Conservation (phyloP, 2,113 vertebrate genomes). For the Protomyctophum bolini region DNA sequence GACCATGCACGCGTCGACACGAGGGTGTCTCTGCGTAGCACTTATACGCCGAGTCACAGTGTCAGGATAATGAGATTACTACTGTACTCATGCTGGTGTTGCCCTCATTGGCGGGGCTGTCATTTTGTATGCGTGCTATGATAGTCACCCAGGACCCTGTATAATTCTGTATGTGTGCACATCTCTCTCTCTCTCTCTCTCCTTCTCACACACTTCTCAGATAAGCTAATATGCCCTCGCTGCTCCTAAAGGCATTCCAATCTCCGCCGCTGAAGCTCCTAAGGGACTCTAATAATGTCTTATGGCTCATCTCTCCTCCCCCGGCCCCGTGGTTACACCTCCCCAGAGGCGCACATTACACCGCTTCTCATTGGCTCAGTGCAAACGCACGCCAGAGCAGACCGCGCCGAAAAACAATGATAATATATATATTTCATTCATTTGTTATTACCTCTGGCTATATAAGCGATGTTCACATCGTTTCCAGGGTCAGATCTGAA, state of each 20-base stretch:
- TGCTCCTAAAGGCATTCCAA: conserved; percentile 50
- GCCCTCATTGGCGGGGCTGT: conserved; percentile 26
- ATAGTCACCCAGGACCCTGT: conserved; percentile 37
- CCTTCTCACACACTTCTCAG: conserved; percentile 31
- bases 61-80: conserved; percentile 51
- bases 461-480: background rate
- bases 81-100: conserved; percentile 18
- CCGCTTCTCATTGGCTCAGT: conserved; percentile 17
- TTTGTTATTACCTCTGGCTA: too few species aligned
- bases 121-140: conserved; percentile 22
- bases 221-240: conserved; percentile 68
- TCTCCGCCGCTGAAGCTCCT: conserved; percentile 48
- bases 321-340: conserved; percentile 47
- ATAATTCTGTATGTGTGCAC: conserved; percentile 9
- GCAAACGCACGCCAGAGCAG: too few species aligned
- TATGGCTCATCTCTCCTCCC: conserved; percentile 45
- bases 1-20: background rate
- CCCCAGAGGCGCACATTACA: conserved; percentile 34
- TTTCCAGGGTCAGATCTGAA: conserved; percentile 2
- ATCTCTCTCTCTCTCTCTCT: conserved; percentile 7
- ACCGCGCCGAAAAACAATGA: too few species aligned
- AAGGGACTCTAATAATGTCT: conserved; percentile 19
- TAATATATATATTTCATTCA: too few species aligned
- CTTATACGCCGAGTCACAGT: background rate
- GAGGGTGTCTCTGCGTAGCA: background rate